Evolutionary conservation across 2,113 vertebrate species (phyloP), one percentile per base, ranked within the genome.

Genomic region (Aythya baeri): DNA sequence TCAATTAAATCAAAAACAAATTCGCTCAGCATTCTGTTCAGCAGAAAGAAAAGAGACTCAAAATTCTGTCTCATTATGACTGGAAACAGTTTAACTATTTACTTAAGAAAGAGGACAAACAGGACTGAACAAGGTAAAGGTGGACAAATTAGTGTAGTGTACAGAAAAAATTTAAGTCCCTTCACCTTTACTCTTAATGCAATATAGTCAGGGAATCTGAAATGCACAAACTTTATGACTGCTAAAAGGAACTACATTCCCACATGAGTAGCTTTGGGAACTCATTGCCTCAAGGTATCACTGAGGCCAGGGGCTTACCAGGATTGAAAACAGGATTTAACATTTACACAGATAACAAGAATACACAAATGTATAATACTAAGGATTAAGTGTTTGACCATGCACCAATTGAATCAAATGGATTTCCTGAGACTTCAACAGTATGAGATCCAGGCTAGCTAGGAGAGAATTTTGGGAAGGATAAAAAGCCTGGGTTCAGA

Each of bases 291-390:
- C 13, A 55, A 89, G 74, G 65, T 79, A 82, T 57, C 6, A 2
- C 61, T 57, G 21, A 65, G 58, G 81, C 70, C 81, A 88, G 75
- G 49, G 90, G 21, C 44, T 93, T 84, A 88, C 75, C 41, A 31
- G 81, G 52, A 54, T 22, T 83, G 84, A 82, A 87, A 96, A 75
- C 29, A 87, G 32, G 61, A 82, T 92, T 96, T 91, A 82, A 78
- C 32, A 49, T 84, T 89, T 92, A 89, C 73, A 79, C 0, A 4
- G 73, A 54, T 75, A 82, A 63, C n/a, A 96, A 61, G 61, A 75
- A 82, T 65, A 57, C 91, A 75, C 65, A 71, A 82, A 89, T 66
- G 4, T 44, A 7, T 72, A 91, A 68, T 44, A 44, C 46, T 4
- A 59, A 76, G 66, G 70, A 91, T 78, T 92, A 91, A 88, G 27